Evolutionary conservation across 2,888 invertebrate species (phyloP), one percentile per base, ranked within the genome.

Genomic region (Diplazon laetatorius): DNA sequence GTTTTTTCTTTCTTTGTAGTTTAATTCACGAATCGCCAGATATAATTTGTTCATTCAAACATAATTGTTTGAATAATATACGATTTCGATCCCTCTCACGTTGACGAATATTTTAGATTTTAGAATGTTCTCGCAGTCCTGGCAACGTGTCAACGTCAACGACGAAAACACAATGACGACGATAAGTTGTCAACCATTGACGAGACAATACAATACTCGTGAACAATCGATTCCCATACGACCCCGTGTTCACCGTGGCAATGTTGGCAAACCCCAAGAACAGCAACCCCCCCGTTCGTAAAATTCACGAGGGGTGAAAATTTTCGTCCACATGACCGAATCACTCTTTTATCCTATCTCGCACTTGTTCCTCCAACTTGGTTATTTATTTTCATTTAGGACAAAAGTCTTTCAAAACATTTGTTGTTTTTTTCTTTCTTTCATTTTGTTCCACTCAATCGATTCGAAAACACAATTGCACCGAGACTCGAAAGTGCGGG

Each of bases 211-310:
- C n/a, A 66, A 46, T 71, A 66, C 16, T 25, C n/a, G n/a, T n/a
- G 14, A 2, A 16, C 44, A 55, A 78, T 74, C 69, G 74, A 78
- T 78, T 74, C 42, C 69, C 62, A 52, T 35, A 57, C 46, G n/a
- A n/a, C n/a, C n/a, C n/a, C n/a, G n/a, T 35, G 57, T 70, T 22
- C 30, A 30, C 16, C n/a, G n/a, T n/a, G n/a, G 39, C n/a, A 52
- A 16, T 5, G 44, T 10, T 30, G 20, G 30, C 22, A 10, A 20
- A 30, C 55, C n/a, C n/a, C n/a, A n/a, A n/a, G 30, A 55, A 55
- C 14, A 55, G 20, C 35, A 14, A 10, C 48, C 48, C 35, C 25
- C 35, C 37, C 12, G 30, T 30, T 30, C 6, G 30, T n/a, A n/a
- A 62, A 46, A 46, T 25, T 52, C 42, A 55, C 48, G 46, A 59